Evolutionary conservation across 2,888 invertebrate species (phyloP), one percentile per base, ranked within the genome.

Genomic region (Synanthedon formicaeformis): DNA sequence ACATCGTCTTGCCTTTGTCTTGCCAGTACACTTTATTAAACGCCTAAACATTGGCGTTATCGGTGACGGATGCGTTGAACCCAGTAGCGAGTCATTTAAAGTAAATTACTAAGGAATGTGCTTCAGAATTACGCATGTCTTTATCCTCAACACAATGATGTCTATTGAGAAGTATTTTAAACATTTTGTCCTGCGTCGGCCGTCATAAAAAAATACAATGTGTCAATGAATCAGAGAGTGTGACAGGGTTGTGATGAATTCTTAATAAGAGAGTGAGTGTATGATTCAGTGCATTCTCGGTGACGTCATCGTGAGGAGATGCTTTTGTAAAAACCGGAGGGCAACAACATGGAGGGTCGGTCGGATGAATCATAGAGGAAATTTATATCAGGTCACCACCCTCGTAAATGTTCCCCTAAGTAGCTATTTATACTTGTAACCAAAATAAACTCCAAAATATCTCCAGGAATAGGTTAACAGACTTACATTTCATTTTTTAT

Each of bases 331-430:
- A 72, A 72, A 68, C 60, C 63, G 64, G 66, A 78, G 80, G 83
- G 81, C 71, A 66, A 75, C 69, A 71, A 71, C 23, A 23, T 67
- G 55, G 73, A 81, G 84, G 84, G 85, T 77, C 73, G 66, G 67
- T 77, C 74, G 78, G 83, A 82, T 87, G 85, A 87, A 82, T 87
- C 86, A 86, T 81, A 76, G 18, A 18, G 78, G 76, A 77, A 75
- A 75, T 74, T 73, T 71, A 69, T 72, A 69, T 71, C 73, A 73
- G 81, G 80, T 81, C 81, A 77, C 69, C 76, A 78, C 77, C 81
- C 79, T 69, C 74, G 54, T 55, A 59, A 64, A 67, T 51, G 52
- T 53, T 71, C 16, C 78, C 77, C 76, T 66, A 64, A 63, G 60
- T 56, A 66, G 66, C 75, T 82, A 81, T 78, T 78, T 77, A 72